Base-by-base conservation (phyloP, 2,888 invertebrate species). In the Andrena hattorfiana region DNA sequence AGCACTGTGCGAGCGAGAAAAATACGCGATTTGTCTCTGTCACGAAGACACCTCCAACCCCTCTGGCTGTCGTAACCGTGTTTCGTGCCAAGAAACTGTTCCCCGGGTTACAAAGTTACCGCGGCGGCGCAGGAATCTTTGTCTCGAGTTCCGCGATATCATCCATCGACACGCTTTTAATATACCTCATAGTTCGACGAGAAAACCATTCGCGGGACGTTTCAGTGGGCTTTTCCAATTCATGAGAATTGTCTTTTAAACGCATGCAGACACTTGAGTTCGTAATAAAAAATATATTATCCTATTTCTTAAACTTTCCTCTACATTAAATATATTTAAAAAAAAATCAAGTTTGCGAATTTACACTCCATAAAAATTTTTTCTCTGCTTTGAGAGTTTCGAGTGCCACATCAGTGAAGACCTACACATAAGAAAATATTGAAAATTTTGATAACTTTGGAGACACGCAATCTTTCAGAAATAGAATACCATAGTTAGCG, bases 11-110 rank as follows among this genome's bases (percentile, higher is more conserved):
- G 56, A 59, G 63, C 42, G 77, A 71, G 83, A 66, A 71, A 83
- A 73, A 73, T 85, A 77, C 81, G 81, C 68, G 84, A 83, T 83
- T 84, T 66, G 76, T 85, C 70, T 64, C 68, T 30, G 75, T 71
- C 78, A 32, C 6, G 8, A 35, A 48, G 70, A 49, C 42, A 56
- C 28, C 49, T 30, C 51, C 64, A 26, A n/a, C 63, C 20, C 28
- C 49, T 16, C 4, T 28, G 23, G 30, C 56, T 32, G 54, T 63
- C 70, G 74, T 67, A 63, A 32, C 60, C 23, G 23, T 42, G 74
- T 30, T 64, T 56, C 67, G 83, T 83, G 78, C 83, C 83, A 84
- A 78, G 70, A 69, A 66, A 54, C 28, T 51, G 77, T 82, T 82
- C 66, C 67, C 13, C 32, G 49, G 35, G 63, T 66, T 70, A 73